phyloP scores from a whole-genome alignment of 2,113 vertebrate species.

The Sus scrofa region DNA sequence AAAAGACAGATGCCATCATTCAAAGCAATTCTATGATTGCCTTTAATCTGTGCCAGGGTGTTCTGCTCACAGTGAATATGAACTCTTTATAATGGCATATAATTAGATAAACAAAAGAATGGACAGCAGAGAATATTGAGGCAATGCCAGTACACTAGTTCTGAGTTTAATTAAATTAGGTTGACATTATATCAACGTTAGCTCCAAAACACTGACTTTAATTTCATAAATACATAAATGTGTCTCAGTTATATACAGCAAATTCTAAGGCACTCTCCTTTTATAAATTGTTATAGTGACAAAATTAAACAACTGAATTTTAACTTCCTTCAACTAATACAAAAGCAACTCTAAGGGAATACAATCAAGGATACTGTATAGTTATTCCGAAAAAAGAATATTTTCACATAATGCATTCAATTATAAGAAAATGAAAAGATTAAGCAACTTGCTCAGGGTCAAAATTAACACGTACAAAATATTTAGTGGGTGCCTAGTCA shows the following conservation, averaged over 20 bases:
- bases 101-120: slow-evolving; percentile 17
- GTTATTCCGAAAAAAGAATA: neutral
- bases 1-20: neutral
- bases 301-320: slow-evolving; percentile 22
- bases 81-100: slow-evolving; percentile 30
- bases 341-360: neutral
- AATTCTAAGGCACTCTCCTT: neutral
- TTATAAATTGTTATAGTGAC: neutral
- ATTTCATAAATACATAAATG: slow-evolving; percentile 65
- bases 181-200: slow-evolving; percentile 14
- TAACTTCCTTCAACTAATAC: neutral
- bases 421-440: neutral
- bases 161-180: slow-evolving; percentile 57
- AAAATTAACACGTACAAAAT: neutral
- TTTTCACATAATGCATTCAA: neutral
- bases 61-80: neutral
- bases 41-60: neutral
- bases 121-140: slow-evolving; percentile 50
- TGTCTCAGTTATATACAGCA: slow-evolving; percentile 12
- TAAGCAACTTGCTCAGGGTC: neutral
- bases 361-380: neutral
- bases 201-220: slow-evolving; percentile 50
- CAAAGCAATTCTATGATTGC: neutral
- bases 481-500: neutral
- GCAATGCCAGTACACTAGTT: neutral